Conservation (phyloP, 2,888 invertebrate genomes). For the Drosophila bunnanda region DNA sequence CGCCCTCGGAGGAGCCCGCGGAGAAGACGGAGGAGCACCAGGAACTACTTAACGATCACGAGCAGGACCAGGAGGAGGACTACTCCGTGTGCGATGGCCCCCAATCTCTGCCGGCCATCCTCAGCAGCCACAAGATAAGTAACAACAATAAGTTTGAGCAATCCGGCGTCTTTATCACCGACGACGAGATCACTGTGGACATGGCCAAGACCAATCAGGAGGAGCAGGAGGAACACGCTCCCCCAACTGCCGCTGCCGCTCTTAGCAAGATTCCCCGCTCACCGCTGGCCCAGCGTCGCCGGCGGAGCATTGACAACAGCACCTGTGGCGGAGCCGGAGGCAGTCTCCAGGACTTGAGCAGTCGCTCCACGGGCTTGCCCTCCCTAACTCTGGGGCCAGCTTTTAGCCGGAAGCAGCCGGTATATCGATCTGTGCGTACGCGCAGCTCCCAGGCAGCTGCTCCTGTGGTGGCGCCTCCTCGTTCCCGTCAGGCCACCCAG, state of each 20-base stretch:
- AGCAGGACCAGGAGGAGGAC: conserved; percentile 10
- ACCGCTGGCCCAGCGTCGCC: conserved; percentile 80
- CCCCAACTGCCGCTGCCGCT: neutral
- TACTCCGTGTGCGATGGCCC: conserved; percentile 72
- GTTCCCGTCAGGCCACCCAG: conserved; percentile 49
- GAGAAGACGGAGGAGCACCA: conserved; percentile 48
- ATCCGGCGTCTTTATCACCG: conserved; percentile 83
- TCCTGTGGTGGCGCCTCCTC: conserved; percentile 72
- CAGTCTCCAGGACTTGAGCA: conserved; percentile 78
- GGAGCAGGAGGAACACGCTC: conserved; percentile 67
- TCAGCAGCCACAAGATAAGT: conserved; percentile 51
- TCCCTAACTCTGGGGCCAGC: conserved; percentile 26
- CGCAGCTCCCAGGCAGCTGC: conserved; percentile 67
- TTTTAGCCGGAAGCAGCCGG: conserved; percentile 83
- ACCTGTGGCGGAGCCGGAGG: conserved; percentile 78
- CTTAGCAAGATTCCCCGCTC: conserved; percentile 85
- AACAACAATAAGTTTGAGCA: conserved; percentile 81
- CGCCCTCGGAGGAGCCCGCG: conserved; percentile 84
- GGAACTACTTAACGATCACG: conserved; percentile 5
- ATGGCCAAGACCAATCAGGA: conserved; percentile 87
- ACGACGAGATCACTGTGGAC: conserved; percentile 86
- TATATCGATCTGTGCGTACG: conserved; percentile 84
- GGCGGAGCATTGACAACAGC: conserved; percentile 83
- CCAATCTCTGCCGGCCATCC: conserved; percentile 78
- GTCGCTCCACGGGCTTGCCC: conserved; percentile 75